Evolutionary conservation across 2,113 vertebrate species (phyloP).

Genomic region (Vicugna pacos): DNA sequence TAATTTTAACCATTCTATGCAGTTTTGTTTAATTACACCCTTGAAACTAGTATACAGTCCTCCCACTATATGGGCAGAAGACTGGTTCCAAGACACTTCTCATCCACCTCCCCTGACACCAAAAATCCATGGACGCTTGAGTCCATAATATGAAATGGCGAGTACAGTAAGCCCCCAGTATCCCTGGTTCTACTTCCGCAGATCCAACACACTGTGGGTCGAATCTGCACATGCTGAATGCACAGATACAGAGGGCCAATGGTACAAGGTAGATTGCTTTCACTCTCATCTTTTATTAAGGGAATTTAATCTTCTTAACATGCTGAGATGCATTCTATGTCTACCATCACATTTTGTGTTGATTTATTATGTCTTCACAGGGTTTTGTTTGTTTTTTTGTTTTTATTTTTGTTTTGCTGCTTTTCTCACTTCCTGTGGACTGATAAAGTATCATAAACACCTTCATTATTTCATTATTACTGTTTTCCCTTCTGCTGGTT

Average conservation of each 20-base stretch:
- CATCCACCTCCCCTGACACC: not conserved
- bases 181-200: not conserved
- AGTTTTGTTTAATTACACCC: not conserved
- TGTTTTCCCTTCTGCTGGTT: not conserved
- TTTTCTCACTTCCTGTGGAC: not conserved
- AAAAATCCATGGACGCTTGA: not conserved
- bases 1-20: not conserved
- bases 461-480: not conserved
- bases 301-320: not conserved
- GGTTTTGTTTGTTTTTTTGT: not conserved
- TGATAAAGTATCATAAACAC: not conserved
- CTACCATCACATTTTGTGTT: not conserved
- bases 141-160: not conserved
- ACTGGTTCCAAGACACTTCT: not conserved
- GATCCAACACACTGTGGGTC: not conserved
- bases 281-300: not conserved
- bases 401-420: not conserved
- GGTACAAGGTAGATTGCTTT: not conserved
- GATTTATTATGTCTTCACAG: not conserved
- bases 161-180: not conserved
- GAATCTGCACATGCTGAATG: not conserved
- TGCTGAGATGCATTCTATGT: not conserved
- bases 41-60: not conserved
- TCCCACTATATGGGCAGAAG: not conserved
- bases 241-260: not conserved